Base-by-base conservation (phyloP, 2,797 vertebrate genomes). In the Sebastes jordani region DNA sequence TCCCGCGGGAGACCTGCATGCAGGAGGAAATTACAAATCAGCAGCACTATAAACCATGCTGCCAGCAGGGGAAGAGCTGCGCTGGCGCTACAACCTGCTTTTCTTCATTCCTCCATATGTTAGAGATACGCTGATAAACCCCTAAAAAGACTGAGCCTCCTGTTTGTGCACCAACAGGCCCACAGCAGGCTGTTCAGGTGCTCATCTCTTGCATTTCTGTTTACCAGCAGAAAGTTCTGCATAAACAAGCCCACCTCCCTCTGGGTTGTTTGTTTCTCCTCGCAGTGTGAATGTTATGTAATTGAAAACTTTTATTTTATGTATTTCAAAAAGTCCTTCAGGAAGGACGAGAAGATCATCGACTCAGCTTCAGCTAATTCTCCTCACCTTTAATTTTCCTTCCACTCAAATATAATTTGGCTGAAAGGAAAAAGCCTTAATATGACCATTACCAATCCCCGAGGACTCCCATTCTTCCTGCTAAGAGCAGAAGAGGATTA, bases 1-100 rank as follows among this genome's bases (percentile, higher is more conserved):
- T 86, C 80, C 71, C n/a, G 8, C 1, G 11, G 72, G 86, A 88
- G 76, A 83, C 80, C 81, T 76, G 71, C 23, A 23, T 79, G 62
- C 65, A 71, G 64, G 7, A 60, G 64, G 71, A 90, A 90, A 91
- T 90, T 81, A 93, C 80, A 87, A 88, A 90, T 92, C 90, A 88
- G 82, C 75, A 61, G 69, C 58, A 22, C 46, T 71, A 85, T 76
- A 83, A 86, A 83, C 71, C 66, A 55, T 2, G 13, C 68, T 55
- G 76, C 81, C 61, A 54, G 65, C 25, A 70, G 80, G 76, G 76
- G 54, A 62, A 72, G 81, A 78, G 72, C 63, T n/a, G 36, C 0
- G 3, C 49, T 67, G 67, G 5, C 13, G 2, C 11, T 58, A 16
- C 59, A 69, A 34, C 58, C 78, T 61, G 29, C 55, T 29, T 84